Conservation (phyloP, 2,113 vertebrate genomes). For the Melanocharis versteri region DNA sequence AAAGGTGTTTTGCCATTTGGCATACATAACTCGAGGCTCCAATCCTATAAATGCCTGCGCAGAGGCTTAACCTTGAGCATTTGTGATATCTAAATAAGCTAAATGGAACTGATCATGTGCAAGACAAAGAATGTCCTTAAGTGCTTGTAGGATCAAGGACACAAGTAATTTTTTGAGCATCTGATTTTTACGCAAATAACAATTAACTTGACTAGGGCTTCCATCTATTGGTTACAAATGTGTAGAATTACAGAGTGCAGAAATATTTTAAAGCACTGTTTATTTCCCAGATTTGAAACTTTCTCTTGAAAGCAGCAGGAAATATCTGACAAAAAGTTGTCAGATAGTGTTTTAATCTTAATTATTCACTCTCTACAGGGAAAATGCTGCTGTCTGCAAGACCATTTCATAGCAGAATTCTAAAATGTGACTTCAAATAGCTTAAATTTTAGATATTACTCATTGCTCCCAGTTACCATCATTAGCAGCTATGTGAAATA, state of each 20-base stretch:
- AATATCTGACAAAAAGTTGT: background rate
- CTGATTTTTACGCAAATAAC: background rate
- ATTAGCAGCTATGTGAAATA: conserved; percentile 8
- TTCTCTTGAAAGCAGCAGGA: background rate
- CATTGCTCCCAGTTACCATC: background rate
- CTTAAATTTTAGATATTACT: background rate
- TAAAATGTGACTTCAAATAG: conserved; percentile 2
- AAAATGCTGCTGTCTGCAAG: background rate
- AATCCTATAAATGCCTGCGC: background rate
- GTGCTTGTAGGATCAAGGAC: background rate
- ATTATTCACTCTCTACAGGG: background rate
- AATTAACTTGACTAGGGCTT: background rate
- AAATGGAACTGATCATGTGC: background rate
- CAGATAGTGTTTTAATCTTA: conserved; percentile 15
- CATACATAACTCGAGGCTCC: background rate
- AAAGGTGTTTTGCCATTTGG: background rate
- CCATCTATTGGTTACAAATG: background rate
- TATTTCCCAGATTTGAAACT: background rate
- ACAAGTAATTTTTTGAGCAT: background rate
- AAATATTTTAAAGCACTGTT: background rate
- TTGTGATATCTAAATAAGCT: background rate
- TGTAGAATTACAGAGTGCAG: background rate
- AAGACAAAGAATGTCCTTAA: background rate
- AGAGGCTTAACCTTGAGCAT: conserved; percentile 2
- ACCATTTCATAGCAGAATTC: background rate